A percentile compares a stretch with the other conserved stretches of the same genome.
Conservation (phyloP, 2,797 vertebrate species). For the Myotis planiceps region DNA sequence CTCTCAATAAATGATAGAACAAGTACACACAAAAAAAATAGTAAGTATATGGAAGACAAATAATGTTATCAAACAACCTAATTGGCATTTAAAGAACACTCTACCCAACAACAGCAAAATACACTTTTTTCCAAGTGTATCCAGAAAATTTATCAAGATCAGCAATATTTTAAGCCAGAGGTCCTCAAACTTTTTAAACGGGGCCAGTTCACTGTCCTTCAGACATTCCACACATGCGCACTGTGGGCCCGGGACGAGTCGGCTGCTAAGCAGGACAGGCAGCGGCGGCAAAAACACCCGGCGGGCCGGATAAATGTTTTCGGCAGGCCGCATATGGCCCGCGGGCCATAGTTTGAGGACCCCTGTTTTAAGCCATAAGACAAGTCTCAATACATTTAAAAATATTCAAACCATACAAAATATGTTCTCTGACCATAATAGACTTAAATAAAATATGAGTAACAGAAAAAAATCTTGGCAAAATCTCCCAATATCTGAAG, state of each 20-base stretch:
- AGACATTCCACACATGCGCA: no score
- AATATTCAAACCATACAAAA: neutral
- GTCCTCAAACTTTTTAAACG: no score
- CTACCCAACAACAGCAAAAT: slow-evolving; percentile 6
- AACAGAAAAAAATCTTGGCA: neutral
- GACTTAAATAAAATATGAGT: neutral
- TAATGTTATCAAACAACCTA: neutral
- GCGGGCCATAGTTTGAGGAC: no score
- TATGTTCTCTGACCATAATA: neutral
- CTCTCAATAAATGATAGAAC: neutral
- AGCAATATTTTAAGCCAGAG: neutral
- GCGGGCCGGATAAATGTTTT: no score
- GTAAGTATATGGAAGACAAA: neutral
- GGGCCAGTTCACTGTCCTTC: no score
- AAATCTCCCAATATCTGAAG: neutral
- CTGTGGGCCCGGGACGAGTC: no score
- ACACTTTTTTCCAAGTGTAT: neutral
- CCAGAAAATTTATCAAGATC: neutral
- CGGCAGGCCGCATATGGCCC: no score
- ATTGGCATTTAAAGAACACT: neutral
- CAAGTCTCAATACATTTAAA: neutral
- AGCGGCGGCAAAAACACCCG: no score
- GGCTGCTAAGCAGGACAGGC: no score
- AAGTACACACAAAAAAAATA: neutral
- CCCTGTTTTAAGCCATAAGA: neutral